Evolutionary conservation across 2,888 invertebrate genomes (phyloP).

Genomic region (Zele albiditarsus): DNA sequence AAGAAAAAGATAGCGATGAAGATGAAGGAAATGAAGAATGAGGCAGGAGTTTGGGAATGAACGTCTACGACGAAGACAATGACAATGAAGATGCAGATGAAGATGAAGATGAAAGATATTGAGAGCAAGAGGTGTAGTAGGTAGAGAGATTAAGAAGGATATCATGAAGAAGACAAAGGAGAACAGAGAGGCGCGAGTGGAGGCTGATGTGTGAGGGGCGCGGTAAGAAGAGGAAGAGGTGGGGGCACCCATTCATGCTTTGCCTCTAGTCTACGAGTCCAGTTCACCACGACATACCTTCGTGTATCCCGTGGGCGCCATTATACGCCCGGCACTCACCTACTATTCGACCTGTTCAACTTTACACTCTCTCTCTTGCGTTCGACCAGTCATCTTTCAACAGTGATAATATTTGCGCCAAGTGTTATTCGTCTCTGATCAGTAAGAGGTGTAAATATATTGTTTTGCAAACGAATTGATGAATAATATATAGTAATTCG

Average conservation of each 20-base stretch:
- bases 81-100: slow-evolving; percentile 20
- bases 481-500: not conserved
- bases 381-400: slow-evolving; percentile 7
- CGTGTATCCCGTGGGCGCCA: slow-evolving; percentile 66
- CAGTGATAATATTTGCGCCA: not conserved
- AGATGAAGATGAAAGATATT: slow-evolving; percentile 28
- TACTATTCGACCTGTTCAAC: slow-evolving; percentile 52
- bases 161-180: slow-evolving; percentile 47
- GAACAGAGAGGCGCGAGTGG: slow-evolving; percentile 37
- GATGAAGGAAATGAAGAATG: slow-evolving; percentile 11
- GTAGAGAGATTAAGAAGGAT: slow-evolving; percentile 30
- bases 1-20: not conserved
- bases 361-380: slow-evolving; percentile 27
- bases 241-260: slow-evolving; percentile 72
- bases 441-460: not conserved
- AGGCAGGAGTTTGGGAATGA: slow-evolving; percentile 11
- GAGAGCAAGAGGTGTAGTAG: slow-evolving; percentile 43
- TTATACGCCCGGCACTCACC: slow-evolving; percentile 62
- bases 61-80: not conserved
- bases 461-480: not conserved
- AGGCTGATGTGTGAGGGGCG: slow-evolving; percentile 34
- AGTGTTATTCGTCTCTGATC: not conserved
- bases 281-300: slow-evolving; percentile 69
- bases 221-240: slow-evolving; percentile 47
- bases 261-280: slow-evolving; percentile 69